These are phyloP conservation scores for Ctenopoma multispine DNA, from an alignment of 2,797 vertebrate species.

Conservation along the genomic window DNA sequence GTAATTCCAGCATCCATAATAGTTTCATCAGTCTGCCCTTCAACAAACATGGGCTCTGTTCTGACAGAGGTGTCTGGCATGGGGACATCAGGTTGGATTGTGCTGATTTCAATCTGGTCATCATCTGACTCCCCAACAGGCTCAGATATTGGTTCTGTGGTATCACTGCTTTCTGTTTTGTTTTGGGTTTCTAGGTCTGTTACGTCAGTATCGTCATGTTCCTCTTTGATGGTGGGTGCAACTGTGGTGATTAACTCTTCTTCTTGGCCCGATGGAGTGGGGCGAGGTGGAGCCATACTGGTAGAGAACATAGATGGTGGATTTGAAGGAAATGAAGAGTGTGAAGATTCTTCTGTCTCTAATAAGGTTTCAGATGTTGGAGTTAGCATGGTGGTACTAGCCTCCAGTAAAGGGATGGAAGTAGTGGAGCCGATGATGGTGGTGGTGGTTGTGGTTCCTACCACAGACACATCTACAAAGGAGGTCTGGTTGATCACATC, in stretches of 20 bases:
- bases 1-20: conserved; percentile 50
- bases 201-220: conserved; percentile 43
- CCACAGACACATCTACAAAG: conserved; percentile 78
- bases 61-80: conserved; percentile 69
- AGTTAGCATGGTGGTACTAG: conserved; percentile 38
- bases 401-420: conserved; percentile 53
- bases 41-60: conserved; percentile 72
- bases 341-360: conserved; percentile 42
- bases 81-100: conserved; percentile 76
- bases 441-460: conserved; percentile 42
- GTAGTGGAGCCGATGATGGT: conserved; percentile 43
- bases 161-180: conserved; percentile 18
- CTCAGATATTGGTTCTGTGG: conserved; percentile 8
- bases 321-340: conserved; percentile 47
- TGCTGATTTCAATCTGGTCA: conserved; percentile 71
- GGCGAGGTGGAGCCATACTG: conserved; percentile 81
- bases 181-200: conserved; percentile 28
- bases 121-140: conserved; percentile 60
- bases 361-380: conserved; percentile 39
- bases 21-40: conserved; percentile 75
- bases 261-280: conserved; percentile 53
- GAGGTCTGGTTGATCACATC: conserved; percentile 74
- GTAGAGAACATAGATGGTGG: conserved; percentile 85
- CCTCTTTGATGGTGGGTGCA: conserved; percentile 60
- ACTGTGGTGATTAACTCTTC: conserved; percentile 70